phyloP scores from a whole-genome alignment of 1,140 invertebrate genomes.

The Lutraria rhynchaena region DNA sequence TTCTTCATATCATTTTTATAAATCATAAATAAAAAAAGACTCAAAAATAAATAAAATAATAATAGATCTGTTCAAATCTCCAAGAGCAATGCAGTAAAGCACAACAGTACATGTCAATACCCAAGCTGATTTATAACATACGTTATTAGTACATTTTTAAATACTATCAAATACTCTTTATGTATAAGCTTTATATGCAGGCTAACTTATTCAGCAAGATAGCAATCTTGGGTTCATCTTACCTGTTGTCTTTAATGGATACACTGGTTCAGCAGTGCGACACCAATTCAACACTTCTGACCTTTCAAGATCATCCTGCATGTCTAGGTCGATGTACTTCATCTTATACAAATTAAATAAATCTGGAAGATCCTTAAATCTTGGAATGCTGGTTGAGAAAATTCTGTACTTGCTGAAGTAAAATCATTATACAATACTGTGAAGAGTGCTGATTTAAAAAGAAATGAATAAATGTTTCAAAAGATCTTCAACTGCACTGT shows the following conservation, averaged over 20 bases:
- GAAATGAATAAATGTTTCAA: no score
- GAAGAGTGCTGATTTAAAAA: no score
- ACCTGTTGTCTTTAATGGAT: constrained; percentile 73
- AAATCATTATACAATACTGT: no score
- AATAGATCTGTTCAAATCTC: no score
- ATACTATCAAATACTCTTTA: neutral
- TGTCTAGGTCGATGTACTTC: constrained; percentile 64
- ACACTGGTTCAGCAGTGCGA: constrained; percentile 64
- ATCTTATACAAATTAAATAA: constrained; percentile 57
- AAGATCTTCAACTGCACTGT: no score
- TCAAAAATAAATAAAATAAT: no score
- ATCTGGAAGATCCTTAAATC: constrained; percentile 31
- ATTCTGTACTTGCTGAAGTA: constrained; percentile 21
- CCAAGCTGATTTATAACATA: no score
- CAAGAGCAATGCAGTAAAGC: no score
- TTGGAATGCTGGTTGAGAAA: constrained; percentile 1
- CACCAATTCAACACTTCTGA: constrained; percentile 78
- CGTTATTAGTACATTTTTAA: neutral
- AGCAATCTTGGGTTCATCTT: neutral
- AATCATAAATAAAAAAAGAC: no score
- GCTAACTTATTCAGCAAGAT: no score
- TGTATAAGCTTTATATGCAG: neutral
- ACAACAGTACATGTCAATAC: no score
- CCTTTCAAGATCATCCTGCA: constrained; percentile 68
- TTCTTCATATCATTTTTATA: no score